Base-by-base conservation (phyloP, 2,888 invertebrate species). In the Cactoblastis cactorum region DNA sequence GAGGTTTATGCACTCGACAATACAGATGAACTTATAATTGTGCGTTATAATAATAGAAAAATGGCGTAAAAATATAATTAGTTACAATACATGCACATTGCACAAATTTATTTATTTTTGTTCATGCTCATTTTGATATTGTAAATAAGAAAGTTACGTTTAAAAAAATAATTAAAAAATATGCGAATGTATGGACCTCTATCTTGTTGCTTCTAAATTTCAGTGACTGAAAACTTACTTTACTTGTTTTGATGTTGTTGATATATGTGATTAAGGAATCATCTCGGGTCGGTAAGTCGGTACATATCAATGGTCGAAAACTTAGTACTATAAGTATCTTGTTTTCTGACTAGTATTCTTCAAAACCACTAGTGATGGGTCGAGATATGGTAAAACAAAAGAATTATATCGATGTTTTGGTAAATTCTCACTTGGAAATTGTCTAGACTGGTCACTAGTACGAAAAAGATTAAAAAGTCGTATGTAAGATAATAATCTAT, bases 311-410 rank as follows among this genome's bases (percentile, higher is more conserved):
- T 73, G 73, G 78, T 79, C 71, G 79, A 73, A 74, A 71, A 76
- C 70, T 78, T 86, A 89, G 89, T 89, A 86, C 88, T 88, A 72
- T 89, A 87, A 88, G 89, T 89, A 86, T 87, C 87, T 87, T 85
- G 78, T 77, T 78, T 77, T 79, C 84, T 85, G 84, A 81, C 82
- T 35, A 4, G 15, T 11, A 17, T 43, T 28, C 28, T 43, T 28
- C 39, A 22, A 22, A 33, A 12, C 3, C 39, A 19, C 38, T 33
- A 28, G 28, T 28, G 28, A 28, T 28, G 8, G 1, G 28, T 6
- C 28, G 28, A 28, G 5, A 6, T 28, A n/a, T n/a, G n/a, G n/a
- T n/a, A 6, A 28, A 9, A 28, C 3, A 28, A 28, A 22, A 22
- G 5, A 22, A 22, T 22, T 22, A 5, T 28, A 28, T 28, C 9